phyloP scores from a whole-genome alignment of 2,113 vertebrate species.

The Lynx canadensis region DNA sequence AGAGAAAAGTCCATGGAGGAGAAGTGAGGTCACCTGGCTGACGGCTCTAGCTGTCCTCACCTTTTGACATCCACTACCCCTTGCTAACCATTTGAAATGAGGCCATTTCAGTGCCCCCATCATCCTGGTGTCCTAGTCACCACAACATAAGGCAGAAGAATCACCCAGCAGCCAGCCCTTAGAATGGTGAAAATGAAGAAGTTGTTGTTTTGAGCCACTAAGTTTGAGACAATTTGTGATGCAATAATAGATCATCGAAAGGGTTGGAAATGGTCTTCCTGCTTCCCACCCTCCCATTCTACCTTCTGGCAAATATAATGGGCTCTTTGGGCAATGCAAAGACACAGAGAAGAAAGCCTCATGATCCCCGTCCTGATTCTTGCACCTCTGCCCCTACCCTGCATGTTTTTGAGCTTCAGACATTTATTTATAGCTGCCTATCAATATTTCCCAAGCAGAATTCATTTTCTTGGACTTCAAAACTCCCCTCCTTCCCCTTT shows the following conservation, averaged over 20 bases:
- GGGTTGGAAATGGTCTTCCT: background rate
- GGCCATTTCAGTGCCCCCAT: background rate
- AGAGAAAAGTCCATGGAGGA: background rate
- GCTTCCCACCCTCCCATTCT: background rate
- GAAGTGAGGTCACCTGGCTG: background rate
- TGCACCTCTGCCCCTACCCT: background rate
- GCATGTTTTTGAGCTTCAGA: background rate
- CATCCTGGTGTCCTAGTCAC: background rate
- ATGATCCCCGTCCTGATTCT: too few relatives aligned
- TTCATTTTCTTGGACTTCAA: background rate
- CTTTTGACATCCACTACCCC: background rate
- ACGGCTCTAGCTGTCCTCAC: background rate
- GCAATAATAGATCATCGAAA: background rate
- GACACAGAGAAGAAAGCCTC: background rate
- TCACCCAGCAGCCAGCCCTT: background rate
- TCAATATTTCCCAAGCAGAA: background rate
- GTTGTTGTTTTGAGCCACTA: background rate
- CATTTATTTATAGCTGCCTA: background rate
- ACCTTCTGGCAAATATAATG: background rate
- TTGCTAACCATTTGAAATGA: background rate
- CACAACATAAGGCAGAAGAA: background rate
- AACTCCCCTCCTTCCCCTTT: background rate
- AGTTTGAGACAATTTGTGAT: background rate
- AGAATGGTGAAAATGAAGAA: background rate
- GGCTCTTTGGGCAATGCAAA: background rate